Base-by-base conservation (phyloP, 2,797 vertebrate genomes). In the Lagodon rhomboides region DNA sequence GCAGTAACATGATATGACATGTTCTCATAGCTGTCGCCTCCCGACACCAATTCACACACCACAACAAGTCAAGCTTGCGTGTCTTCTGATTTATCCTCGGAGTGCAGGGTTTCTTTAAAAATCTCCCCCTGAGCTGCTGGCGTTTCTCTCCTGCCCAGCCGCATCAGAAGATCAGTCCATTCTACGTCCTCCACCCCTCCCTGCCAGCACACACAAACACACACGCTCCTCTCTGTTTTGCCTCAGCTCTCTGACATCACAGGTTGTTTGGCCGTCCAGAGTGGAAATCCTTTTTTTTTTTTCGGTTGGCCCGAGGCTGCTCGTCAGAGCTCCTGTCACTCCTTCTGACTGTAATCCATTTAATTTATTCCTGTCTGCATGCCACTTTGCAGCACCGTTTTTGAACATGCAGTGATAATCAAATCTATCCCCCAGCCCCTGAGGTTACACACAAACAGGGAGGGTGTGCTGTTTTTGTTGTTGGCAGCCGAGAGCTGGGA, bases 331-430 rank as follows among this genome's bases (percentile, higher is more conserved):
- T 80, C 61, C 69, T 60, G 55, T 75, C 88, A 50, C 46, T 80
- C 73, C n/a, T 49, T 10, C 20, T 30, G 15, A 69, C 72, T 82
- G 47, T 81, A 82, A 70, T 77, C 75, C 34, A 1, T 70, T 71
- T 71, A 54, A 81, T 88, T 75, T 76, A 82, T 83, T 74, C 47
- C 55, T 82, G 70, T 75, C 25, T 10, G 46, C 8, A 12, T 70
- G 73, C 63, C 49, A 62, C 62, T 87, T 76, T 50, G 50, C 72
- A 8, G 51, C 47, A 5, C 11, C 23, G 0, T 62, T 50, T 75
- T 60, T 73, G 25, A 80, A 53, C 58, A 50, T 47, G 27, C 20
- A 61, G 13, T 20, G 53, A 73, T 86, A 66, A 84, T 83, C 12
- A 25, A 43, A 63, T 77, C 56, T 68, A 9, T 44, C 68, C 49